Base-by-base conservation (phyloP, 2,888 invertebrate species). In the Marasmarcha lunaedactyla region DNA sequence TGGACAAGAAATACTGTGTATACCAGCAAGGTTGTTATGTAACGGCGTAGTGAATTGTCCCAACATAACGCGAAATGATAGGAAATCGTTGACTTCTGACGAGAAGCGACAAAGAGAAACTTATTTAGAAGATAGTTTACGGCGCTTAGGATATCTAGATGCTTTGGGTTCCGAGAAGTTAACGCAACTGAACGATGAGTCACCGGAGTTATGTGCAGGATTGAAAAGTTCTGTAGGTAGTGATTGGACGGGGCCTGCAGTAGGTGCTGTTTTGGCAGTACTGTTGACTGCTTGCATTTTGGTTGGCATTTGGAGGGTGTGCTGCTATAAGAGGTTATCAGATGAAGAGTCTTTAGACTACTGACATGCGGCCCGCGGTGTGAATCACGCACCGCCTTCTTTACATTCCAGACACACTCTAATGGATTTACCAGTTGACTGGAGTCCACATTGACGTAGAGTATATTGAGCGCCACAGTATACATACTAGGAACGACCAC, bases 11-110 rank as follows among this genome's bases (percentile, higher is more conserved):
- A 90, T 91, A 5, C 84, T 92, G 13, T 95, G 95, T 63, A 93
- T 95, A 59, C 94, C 94, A 3, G 88, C 89, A 13, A 86, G 92
- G 54, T 78, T 95, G 14, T 88, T 95, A 1, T 95, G 95, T 68
- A 95, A 95, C 60, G 95, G 95, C 2, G 88, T 94, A 1, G 86
- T 92, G 11, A 95, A 95, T 65, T 95, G 95, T 66, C 95, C 95
- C 1, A 91, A 91, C 59, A 73, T 88, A 11, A 88, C 90, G 1
- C 67, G 74, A 15, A 69, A 69, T 27, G 87, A 86, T 51, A 66
- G 72, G 20, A 79, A 73, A 43, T 77, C 71, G 51, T 79, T 78
- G 79, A 76, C 78, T n/a, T 57, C 69, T 1, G 81, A 77, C 59
- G 81, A 84, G 15, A 83, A 78, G 41, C 60, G 67, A 45, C 85